Base-by-base conservation (phyloP, 2,113 vertebrate genomes). In the Hemicordylus capensis region DNA sequence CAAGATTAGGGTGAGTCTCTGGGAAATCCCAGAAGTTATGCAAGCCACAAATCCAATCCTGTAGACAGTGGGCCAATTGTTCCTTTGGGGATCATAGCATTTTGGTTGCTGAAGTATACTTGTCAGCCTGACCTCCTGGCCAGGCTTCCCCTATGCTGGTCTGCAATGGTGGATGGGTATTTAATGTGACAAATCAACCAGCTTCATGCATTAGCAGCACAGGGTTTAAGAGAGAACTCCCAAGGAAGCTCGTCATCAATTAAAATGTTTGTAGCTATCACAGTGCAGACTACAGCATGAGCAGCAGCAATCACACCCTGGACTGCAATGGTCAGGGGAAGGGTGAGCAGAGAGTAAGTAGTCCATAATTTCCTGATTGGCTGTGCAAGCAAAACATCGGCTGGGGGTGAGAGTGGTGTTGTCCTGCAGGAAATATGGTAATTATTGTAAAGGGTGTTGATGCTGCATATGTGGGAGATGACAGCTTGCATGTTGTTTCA, bases 1-100 rank as follows among this genome's bases (percentile, higher is more conserved):
- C 54, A 98, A 95, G 94, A 98, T 98, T 90, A 96, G 97, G 94
- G 98, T 98, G 92, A 96, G 97, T 91, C 69, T 73, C 73, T 12
- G 81, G 26, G 39, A 76, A 39, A 14, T 70, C 78, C 42, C 5
- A 54, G 75, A 89, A 20, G 3, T 51, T 20, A 31, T 61, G 85
- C 84, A 77, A 2, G 75, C 20, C 51, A 28, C 54, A 75, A 37
- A n/a, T 78, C 26, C 10, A 19, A 1, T 4, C 79, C 56, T 83
- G 84, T 85, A 15, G 51, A 64, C 39, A 44, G 76, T 3, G 14
- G 6, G 17, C 6, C 11, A 31, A 75, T 51, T 7, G 51, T 48
- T 75, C 31, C 28, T 54, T 54, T 48, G 28, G 44, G 17, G 6
- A 15, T n/a, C 9, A 6, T 39, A 26, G 74, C 22, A 77, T 77